Percentiles rank a stretch among this genome's conserved stretches.
Evolutionary conservation across 2,113 vertebrate genomes (phyloP).

Genomic region (Nibea albiflora): DNA sequence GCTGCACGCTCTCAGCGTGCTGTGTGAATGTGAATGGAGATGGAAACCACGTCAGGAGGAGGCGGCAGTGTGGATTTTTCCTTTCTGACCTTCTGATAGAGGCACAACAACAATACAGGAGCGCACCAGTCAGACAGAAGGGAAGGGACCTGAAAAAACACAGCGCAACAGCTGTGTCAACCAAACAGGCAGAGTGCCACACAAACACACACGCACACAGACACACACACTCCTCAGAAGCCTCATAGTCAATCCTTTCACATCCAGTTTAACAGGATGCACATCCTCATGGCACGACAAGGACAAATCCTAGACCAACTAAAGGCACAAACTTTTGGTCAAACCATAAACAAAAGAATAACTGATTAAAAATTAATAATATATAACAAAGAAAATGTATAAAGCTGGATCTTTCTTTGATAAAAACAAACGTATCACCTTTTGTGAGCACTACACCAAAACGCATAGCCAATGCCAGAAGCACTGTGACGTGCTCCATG

Average conservation of each 20-base stretch:
- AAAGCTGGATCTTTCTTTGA: not conserved
- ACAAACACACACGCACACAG: slow-evolving; percentile 27
- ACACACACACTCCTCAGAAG: slow-evolving; percentile 12
- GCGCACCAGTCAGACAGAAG: slow-evolving; percentile 36
- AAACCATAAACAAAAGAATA: not conserved
- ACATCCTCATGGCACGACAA: slow-evolving; percentile 24
- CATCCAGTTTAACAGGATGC: slow-evolving; percentile 59
- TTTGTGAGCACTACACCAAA: not conserved
- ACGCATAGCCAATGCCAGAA: not conserved
- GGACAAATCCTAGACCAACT: not conserved
- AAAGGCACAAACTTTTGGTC: not conserved
- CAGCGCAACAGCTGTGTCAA: slow-evolving; percentile 75
- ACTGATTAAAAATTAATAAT: not conserved
- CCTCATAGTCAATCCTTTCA: slow-evolving; percentile 2
- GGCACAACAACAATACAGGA: slow-evolving; percentile 54
- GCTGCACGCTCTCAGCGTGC: not conserved
- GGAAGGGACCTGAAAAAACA: slow-evolving; percentile 73
- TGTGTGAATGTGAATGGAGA: not conserved
- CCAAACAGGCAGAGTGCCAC: slow-evolving; percentile 30
- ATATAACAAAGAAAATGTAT: not conserved
- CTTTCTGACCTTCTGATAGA: slow-evolving; percentile 43
- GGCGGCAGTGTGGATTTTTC: slow-evolving; percentile 32
- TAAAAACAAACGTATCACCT: not conserved
- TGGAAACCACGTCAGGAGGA: not conserved
- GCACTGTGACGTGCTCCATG: not conserved